Evolutionary conservation across 2,888 invertebrate species (phyloP).

Genomic region (Idaea dimidiata): DNA sequence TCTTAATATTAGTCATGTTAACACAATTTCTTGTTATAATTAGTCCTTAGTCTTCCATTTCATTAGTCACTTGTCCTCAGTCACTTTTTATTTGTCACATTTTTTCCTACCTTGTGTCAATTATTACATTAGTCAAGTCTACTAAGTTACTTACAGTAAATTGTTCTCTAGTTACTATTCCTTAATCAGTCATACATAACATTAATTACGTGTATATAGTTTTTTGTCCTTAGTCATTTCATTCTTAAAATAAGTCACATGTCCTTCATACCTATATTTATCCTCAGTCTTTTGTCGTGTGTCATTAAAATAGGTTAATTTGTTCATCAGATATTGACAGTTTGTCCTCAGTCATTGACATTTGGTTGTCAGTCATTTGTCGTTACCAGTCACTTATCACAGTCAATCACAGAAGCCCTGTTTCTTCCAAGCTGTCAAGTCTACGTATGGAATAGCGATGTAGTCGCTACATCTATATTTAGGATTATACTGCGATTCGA

Average conservation of each 20-base stretch:
- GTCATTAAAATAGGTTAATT: no score
- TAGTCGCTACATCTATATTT: slow-evolving; percentile 62
- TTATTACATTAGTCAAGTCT: background rate
- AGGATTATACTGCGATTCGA: slow-evolving; percentile 76
- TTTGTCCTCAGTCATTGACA: no score
- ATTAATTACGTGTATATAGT: no score
- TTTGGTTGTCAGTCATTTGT: no score
- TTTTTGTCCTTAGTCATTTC: background rate
- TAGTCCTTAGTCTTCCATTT: background rate
- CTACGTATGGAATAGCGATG: slow-evolving; percentile 63
- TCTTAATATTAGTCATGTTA: background rate
- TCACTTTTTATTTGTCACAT: background rate
- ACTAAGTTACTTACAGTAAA: no score
- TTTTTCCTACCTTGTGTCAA: no score
- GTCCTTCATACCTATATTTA: background rate
- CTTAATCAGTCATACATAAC: background rate
- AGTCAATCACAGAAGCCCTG: slow-evolving; percentile 46
- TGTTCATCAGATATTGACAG: no score
- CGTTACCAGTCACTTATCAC: background rate
- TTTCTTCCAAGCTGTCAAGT: slow-evolving; percentile 73
- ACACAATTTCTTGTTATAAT: background rate
- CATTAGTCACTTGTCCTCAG: background rate
- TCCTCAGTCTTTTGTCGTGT: no score
- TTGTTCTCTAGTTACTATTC: no score
- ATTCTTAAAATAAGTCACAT: background rate